Percentiles rank a stretch among this genome's conserved stretches.
phyloP scores from a whole-genome alignment of 2,888 invertebrate species.

The Heteromurus nitidus region DNA sequence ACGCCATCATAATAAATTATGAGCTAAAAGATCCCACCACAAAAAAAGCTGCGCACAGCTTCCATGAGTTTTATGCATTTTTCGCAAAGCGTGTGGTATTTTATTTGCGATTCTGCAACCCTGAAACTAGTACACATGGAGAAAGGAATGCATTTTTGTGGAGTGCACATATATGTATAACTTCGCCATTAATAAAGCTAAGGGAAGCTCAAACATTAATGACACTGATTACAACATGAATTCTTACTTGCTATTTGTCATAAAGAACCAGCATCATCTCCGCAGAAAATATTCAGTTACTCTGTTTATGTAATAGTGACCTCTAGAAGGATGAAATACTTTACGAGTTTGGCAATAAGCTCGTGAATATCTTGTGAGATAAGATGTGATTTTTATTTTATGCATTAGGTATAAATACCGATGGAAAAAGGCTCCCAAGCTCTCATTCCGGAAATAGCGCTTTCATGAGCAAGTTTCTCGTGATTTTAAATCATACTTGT shows the following conservation, averaged over 20 bases:
- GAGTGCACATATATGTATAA: background rate
- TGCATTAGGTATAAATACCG: background rate
- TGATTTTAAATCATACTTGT: background rate
- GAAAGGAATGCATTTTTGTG: background rate
- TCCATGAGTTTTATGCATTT: too few species aligned
- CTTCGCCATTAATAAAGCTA: too few species aligned
- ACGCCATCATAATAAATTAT: too few species aligned
- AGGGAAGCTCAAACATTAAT: too few species aligned
- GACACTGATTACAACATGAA: too few species aligned
- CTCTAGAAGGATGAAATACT: background rate
- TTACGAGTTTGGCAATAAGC: background rate
- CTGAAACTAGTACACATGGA: background rate
- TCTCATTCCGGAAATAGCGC: background rate
- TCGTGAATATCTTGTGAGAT: background rate
- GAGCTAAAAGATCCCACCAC: too few species aligned
- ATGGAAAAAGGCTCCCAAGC: background rate
- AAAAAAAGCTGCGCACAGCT: too few species aligned
- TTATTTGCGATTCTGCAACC: too few species aligned
- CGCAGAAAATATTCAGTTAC: background rate
- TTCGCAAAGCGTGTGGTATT: too few species aligned
- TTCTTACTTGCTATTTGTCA: too few species aligned
- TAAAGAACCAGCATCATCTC: slow-evolving; percentile 1
- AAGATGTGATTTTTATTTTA: background rate
- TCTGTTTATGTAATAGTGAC: background rate
- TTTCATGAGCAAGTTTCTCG: background rate